Conservation (phyloP, 2,888 invertebrate species). For the Thecophora atra region DNA sequence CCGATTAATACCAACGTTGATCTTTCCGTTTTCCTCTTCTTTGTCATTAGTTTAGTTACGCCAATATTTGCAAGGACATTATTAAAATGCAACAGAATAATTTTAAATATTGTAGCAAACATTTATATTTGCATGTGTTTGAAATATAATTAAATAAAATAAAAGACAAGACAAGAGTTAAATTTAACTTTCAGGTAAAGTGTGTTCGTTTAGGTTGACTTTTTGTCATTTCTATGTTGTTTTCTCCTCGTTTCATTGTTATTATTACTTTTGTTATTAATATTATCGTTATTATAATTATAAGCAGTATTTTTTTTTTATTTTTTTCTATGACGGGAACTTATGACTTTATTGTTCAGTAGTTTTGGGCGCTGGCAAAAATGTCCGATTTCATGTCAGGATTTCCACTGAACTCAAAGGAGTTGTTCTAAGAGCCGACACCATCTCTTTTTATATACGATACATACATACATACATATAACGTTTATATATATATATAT, state of each 20-base stretch:
- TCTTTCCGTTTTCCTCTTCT: no score
- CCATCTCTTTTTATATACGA: not conserved
- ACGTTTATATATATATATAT: constrained; percentile 38
- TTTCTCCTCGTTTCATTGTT: no score
- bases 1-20: no score
- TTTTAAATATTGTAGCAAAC: no score
- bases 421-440: no score
- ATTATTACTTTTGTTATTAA: no score
- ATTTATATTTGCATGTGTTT: no score
- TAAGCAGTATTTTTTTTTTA: not conserved
- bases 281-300: no score
- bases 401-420: no score
- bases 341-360: not conserved
- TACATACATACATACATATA: not conserved
- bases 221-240: not conserved
- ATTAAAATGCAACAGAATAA: no score
- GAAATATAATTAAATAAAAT: not conserved
- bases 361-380: not conserved
- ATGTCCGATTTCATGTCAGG: not conserved
- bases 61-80: no score
- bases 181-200: constrained; percentile 24
- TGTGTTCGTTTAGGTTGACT: constrained; percentile 12
- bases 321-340: constrained; percentile 24
- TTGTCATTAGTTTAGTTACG: no score
- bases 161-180: not conserved